A percentile compares a stretch with the other conserved stretches of the same genome.
These are phyloP conservation scores for Parauchenoglanis ngamensis DNA, from an alignment of 2,797 vertebrate species.

Conservation along the genomic window DNA sequence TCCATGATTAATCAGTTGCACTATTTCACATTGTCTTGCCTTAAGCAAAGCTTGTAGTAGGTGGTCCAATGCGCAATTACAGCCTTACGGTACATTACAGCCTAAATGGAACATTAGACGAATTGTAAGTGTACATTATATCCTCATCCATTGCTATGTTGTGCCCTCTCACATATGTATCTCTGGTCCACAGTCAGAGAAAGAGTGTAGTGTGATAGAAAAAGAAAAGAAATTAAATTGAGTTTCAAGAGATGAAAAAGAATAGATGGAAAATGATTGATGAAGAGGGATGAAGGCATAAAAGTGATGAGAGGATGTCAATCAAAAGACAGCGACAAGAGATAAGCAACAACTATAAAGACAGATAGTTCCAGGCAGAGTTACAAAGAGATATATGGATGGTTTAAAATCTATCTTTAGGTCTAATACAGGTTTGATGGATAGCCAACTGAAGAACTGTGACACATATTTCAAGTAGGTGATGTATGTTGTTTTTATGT, in stretches of 20 bases:
- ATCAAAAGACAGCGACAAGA: not conserved
- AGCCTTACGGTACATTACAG: too few relatives aligned
- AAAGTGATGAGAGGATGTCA: not conserved
- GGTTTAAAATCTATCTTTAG: conserved; percentile 37
- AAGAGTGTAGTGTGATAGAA: not conserved
- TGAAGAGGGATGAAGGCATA: not conserved
- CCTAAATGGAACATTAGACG: not conserved
- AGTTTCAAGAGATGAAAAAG: not conserved
- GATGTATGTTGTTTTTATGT: conserved; percentile 54
- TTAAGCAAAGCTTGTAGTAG: not conserved
- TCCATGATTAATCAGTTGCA: not conserved
- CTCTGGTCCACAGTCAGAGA: not conserved
- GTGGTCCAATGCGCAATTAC: not conserved
- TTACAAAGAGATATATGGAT: conserved; percentile 22
- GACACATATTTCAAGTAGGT: conserved; percentile 75
- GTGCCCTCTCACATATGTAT: not conserved
- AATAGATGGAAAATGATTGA: not conserved
- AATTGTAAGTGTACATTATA: not conserved
- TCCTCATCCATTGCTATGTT: not conserved
- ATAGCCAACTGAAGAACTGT: conserved; percentile 75
- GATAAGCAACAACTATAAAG: not conserved
- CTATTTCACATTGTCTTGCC: not conserved
- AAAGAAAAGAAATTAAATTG: too few relatives aligned
- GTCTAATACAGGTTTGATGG: conserved; percentile 66
- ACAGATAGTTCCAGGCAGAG: not conserved